These are phyloP conservation scores for Hydra vulgaris DNA, from an alignment of 30 jellyfish, hydroid and myxozoan species.

Conservation along the genomic window DNA sequence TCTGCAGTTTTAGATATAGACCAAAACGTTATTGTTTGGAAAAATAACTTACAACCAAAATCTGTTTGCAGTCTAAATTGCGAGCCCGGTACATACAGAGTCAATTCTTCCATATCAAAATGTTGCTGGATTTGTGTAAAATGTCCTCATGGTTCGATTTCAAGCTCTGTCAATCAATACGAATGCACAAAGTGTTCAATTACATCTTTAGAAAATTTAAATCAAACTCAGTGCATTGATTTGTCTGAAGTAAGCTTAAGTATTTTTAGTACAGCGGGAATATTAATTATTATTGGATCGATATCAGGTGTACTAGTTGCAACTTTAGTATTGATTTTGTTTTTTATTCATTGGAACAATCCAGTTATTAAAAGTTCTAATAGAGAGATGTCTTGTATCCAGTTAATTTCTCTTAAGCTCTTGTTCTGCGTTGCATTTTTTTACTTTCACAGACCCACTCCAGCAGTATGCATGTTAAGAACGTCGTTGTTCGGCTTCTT, in stretches of 20 bases:
- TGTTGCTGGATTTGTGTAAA: constrained; percentile 71
- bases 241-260: too few species aligned
- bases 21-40: neutral
- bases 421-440: constrained; percentile 39
- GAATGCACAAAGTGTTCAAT: constrained; percentile 37
- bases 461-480: constrained; percentile 28
- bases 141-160: neutral
- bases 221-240: too few species aligned
- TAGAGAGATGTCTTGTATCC: constrained; percentile 56
- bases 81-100: constrained; percentile 47
- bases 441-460: constrained; percentile 22
- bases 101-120: constrained; percentile 29
- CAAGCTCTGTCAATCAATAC: constrained; percentile 13
- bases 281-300: constrained; percentile 12
- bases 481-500: constrained; percentile 41
- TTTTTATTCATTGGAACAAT: constrained; percentile 52
- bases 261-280: constrained; percentile 1
- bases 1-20: too few species aligned
- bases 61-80: constrained; percentile 46
- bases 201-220: constrained; percentile 28
- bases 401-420: constrained; percentile 30
- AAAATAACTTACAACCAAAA: neutral
- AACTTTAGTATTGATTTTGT: constrained; percentile 17
- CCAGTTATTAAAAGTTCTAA: constrained; percentile 81
- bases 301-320: constrained; percentile 31